Evolutionary conservation across 2,797 vertebrate species (phyloP).

Genomic region (Helostoma temminkii): DNA sequence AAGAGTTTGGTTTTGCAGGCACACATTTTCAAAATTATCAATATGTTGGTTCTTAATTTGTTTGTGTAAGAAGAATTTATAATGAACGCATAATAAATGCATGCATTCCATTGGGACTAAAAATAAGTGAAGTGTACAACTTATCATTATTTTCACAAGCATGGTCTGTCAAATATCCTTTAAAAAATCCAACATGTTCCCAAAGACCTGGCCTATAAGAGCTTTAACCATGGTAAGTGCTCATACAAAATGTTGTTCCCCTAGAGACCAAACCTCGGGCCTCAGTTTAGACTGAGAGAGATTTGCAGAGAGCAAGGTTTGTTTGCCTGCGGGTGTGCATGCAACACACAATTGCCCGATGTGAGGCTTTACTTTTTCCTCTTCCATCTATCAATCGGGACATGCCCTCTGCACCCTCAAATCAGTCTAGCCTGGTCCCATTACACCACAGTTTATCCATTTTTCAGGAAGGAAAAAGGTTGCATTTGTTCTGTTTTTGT

Average conservation of each 20-base stretch:
- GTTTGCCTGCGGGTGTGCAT: slow-evolving; percentile 53
- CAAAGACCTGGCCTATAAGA: slow-evolving; percentile 56
- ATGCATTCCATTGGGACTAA: no score
- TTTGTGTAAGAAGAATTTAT: neutral
- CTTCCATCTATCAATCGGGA: slow-evolving; percentile 74
- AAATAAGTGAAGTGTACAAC: no score
- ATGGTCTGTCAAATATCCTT: neutral
- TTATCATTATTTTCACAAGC: no score
- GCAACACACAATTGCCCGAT: slow-evolving; percentile 66
- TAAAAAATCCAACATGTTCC: slow-evolving; percentile 33
- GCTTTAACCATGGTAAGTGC: slow-evolving; percentile 62
- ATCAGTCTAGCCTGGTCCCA: slow-evolving; percentile 68
- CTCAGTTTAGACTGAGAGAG: slow-evolving; percentile 67
- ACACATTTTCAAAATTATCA: no score
- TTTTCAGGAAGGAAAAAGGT: slow-evolving; percentile 36
- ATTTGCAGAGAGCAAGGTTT: slow-evolving; percentile 68
- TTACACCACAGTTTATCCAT: slow-evolving; percentile 64
- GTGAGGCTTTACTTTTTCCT: slow-evolving; percentile 65
- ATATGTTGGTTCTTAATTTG: neutral
- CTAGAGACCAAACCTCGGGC: slow-evolving; percentile 67
- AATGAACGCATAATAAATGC: neutral
- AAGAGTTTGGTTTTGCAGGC: neutral
- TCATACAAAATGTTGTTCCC: slow-evolving; percentile 66
- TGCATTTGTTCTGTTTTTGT: slow-evolving; percentile 26
- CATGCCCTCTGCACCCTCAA: slow-evolving; percentile 68